Conservation (phyloP, 2,888 invertebrate species). For the Arrhopalites spinosus region DNA sequence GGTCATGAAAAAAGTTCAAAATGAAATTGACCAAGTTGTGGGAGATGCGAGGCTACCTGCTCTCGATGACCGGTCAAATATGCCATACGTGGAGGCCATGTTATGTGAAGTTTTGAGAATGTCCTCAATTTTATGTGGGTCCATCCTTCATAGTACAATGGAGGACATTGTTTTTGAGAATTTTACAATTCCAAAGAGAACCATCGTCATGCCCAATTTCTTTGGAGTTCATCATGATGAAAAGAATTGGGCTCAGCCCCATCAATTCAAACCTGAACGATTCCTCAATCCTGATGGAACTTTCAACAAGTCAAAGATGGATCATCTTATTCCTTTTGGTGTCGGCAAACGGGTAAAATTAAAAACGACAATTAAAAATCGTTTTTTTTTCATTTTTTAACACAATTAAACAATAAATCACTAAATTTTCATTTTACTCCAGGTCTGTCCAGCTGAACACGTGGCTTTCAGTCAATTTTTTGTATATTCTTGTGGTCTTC, state of each 20-base stretch:
- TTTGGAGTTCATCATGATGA: slow-evolving; percentile 66
- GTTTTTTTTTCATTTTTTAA: neutral
- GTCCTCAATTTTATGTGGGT: slow-evolving; percentile 46
- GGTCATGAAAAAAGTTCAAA: slow-evolving; percentile 65
- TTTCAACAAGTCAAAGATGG: slow-evolving; percentile 22
- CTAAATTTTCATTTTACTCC: slow-evolving; percentile 63
- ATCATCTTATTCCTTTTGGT: slow-evolving; percentile 56
- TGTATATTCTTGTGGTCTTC: slow-evolving; percentile 62
- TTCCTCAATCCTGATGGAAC: slow-evolving; percentile 61
- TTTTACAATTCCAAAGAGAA: slow-evolving; percentile 59
- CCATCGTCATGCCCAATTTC: slow-evolving; percentile 64
- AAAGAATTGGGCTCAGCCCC: slow-evolving; percentile 67
- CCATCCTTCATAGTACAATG: slow-evolving; percentile 46
- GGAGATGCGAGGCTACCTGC: slow-evolving; percentile 60
- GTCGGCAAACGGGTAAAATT: slow-evolving; percentile 63
- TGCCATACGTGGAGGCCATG: slow-evolving; percentile 14
- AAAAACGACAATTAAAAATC: neutral
- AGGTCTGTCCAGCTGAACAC: slow-evolving; percentile 70
- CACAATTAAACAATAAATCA: neutral
- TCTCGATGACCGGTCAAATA: slow-evolving; percentile 60
- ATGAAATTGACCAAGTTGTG: slow-evolving; percentile 63
- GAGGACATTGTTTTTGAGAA: slow-evolving; percentile 40
- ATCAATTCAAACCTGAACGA: slow-evolving; percentile 69
- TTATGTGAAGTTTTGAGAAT: slow-evolving; percentile 44
- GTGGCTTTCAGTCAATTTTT: slow-evolving; percentile 68